Evolutionary conservation across 2,797 vertebrate genomes (phyloP).

Genomic region (Dermochelys coriacea): DNA sequence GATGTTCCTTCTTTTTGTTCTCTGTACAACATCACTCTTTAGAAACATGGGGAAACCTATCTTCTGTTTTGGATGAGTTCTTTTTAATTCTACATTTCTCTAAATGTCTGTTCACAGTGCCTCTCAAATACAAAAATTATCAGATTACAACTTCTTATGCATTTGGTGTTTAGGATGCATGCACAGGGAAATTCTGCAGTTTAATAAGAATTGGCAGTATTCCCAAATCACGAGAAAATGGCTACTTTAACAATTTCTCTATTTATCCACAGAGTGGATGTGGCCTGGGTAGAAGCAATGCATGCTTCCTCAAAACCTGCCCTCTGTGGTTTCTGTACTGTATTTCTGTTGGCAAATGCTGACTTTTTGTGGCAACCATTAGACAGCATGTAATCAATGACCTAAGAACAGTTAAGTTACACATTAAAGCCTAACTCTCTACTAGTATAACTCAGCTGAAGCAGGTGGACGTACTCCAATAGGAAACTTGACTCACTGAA

Average conservation of each 20-base stretch:
- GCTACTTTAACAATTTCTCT: neutral
- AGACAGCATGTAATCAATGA: neutral
- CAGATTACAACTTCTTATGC: neutral
- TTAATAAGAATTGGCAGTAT: neutral
- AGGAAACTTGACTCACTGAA: neutral
- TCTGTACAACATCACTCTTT: neutral
- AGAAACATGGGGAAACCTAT: neutral
- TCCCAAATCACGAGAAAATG: neutral
- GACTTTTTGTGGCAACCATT: neutral
- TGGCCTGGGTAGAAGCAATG: neutral
- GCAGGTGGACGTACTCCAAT: neutral
- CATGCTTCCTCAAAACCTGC: neutral
- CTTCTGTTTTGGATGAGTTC: neutral
- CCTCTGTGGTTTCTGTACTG: neutral
- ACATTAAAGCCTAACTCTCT: neutral
- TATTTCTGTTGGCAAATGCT: neutral
- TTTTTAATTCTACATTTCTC: neutral
- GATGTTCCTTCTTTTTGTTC: neutral
- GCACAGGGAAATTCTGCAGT: neutral
- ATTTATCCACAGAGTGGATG: neutral
- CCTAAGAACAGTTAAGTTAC: neutral
- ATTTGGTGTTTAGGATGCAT: neutral
- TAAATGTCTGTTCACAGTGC: neutral
- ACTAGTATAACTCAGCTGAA: neutral
- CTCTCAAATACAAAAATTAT: neutral